Evolutionary conservation across 2,888 invertebrate genomes (phyloP).

Genomic region (Zaprionus lineosus): DNA sequence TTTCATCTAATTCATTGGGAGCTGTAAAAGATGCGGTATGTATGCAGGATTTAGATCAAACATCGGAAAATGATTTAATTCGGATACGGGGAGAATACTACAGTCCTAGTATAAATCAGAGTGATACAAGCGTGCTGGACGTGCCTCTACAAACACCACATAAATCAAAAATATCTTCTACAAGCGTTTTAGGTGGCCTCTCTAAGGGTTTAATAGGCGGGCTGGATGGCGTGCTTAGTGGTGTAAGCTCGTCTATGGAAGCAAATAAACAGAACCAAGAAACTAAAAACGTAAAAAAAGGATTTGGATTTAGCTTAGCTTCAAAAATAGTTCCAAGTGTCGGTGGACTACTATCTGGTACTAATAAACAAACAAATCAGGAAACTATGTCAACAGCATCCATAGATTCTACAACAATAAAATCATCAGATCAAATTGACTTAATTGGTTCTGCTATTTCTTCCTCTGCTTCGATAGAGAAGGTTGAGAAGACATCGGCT

Average conservation of each 20-base stretch:
- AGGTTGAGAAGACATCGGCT: too few relatives aligned
- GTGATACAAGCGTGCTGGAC: conserved; percentile 1
- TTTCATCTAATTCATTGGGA: background rate
- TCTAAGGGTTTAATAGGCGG: conserved; percentile 80
- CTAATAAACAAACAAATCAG: conserved; percentile 20
- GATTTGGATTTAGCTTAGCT: conserved; percentile 77
- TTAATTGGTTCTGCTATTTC: too few relatives aligned
- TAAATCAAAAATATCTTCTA: conserved; percentile 67
- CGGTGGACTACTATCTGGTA: conserved; percentile 59
- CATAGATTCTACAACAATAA: conserved; percentile 1
- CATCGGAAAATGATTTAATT: conserved; percentile 18
- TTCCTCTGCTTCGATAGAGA: too few relatives aligned
- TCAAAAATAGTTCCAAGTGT: conserved; percentile 80
- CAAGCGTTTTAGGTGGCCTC: conserved; percentile 74
- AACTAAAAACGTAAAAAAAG: conserved; percentile 44
- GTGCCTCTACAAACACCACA: conserved; percentile 33
- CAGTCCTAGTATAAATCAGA: conserved; percentile 44
- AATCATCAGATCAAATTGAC: background rate
- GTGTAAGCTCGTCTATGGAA: conserved; percentile 57
- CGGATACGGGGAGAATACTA: conserved; percentile 48
- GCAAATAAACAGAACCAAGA: conserved; percentile 9
- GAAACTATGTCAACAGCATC: conserved; percentile 20
- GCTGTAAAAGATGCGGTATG: background rate
- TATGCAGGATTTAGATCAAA: too few relatives aligned
- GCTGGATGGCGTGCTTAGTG: conserved; percentile 76